These are phyloP conservation scores for Tenualosa ilisha DNA, from an alignment of 2,797 vertebrate species.

Conservation along the genomic window DNA sequence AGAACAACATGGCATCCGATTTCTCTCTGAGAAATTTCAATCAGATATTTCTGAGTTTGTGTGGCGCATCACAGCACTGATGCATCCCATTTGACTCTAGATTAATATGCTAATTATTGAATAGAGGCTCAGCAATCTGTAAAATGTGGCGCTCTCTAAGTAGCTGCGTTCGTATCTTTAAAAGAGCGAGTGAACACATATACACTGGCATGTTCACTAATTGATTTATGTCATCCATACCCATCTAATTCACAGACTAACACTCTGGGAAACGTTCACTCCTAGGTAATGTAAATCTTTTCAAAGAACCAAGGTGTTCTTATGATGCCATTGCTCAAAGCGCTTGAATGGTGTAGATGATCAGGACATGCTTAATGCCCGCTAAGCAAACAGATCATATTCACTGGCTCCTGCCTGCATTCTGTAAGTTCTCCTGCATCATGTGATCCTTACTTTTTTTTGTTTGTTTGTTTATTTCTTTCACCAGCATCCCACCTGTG, in stretches of 20 bases:
- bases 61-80: slow-evolving; percentile 38
- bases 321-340: neutral
- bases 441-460: neutral
- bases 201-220: slow-evolving; percentile 34
- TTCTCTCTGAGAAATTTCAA: slow-evolving; percentile 49
- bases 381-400: neutral
- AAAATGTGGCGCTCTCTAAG: slow-evolving; percentile 32
- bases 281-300: neutral
- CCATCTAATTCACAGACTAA: slow-evolving; percentile 7
- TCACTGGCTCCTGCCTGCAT: neutral
- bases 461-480: neutral
- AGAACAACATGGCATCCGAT: slow-evolving; percentile 63
- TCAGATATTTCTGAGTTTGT: slow-evolving; percentile 63
- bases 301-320: neutral
- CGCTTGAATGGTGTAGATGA: neutral
- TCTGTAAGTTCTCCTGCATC: neutral
- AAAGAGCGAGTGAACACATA: slow-evolving; percentile 18
- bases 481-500: neutral
- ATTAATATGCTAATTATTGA: slow-evolving; percentile 53
- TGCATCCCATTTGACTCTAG: slow-evolving; percentile 42
- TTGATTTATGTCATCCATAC: slow-evolving; percentile 26
- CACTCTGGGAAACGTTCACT: neutral
- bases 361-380: neutral
- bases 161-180: slow-evolving; percentile 31
- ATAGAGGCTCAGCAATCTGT: slow-evolving; percentile 41